These are phyloP conservation scores for Cyanocitta stelleri DNA, from an alignment of 2,113 vertebrate species.

Conservation along the genomic window DNA sequence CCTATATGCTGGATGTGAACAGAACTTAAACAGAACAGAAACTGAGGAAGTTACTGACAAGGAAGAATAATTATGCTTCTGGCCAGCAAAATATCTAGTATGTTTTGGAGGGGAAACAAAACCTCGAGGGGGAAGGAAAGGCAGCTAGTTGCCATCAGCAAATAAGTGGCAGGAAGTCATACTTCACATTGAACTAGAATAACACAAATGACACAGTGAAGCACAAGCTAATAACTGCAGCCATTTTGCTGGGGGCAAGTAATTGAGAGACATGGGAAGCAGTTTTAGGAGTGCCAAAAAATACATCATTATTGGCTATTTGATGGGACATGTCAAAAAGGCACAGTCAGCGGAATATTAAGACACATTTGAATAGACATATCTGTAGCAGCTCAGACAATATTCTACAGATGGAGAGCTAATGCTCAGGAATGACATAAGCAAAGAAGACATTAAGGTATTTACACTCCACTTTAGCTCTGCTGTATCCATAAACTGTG, in stretches of 20 bases:
- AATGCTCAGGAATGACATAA: neutral
- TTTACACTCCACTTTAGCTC: neutral
- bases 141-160: neutral
- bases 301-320: slow-evolving; percentile 4
- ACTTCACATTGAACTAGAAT: neutral
- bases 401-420: neutral
- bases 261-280: neutral
- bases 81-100: neutral
- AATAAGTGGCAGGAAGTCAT: slow-evolving; percentile 46
- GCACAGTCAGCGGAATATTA: neutral
- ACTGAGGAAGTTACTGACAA: neutral
- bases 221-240: slow-evolving; percentile 20
- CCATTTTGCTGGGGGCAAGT: slow-evolving; percentile 23
- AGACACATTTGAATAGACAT: neutral
- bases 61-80: neutral
- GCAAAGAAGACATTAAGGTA: neutral
- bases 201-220: slow-evolving; percentile 26
- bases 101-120: neutral
- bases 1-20: neutral
- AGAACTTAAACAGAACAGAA: neutral
- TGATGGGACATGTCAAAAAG: slow-evolving; percentile 32
- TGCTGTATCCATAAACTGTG: neutral
- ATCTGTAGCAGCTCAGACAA: neutral
- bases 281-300: slow-evolving; percentile 1
- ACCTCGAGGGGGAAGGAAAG: neutral